phyloP scores from a whole-genome alignment of 2,888 invertebrate genomes.

The Cylindroiulus punctatus region DNA sequence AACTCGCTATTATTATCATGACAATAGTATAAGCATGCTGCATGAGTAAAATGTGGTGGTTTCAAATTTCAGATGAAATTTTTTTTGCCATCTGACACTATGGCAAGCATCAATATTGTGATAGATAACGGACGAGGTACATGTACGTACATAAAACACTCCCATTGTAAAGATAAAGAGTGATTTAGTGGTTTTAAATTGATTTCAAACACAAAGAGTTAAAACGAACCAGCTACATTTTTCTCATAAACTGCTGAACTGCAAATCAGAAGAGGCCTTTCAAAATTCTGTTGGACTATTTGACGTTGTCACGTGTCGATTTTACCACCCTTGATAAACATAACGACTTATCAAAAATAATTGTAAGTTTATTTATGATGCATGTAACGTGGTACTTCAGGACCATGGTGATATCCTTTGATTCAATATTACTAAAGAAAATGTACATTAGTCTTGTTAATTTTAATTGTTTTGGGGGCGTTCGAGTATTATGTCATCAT shows the following conservation, averaged over 20 bases:
- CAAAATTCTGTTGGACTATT: neutral
- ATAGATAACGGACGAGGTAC: neutral
- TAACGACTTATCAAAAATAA: too few relatives aligned
- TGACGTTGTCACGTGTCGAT: too few relatives aligned
- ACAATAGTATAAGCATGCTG: neutral
- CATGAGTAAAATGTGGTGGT: neutral
- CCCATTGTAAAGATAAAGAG: neutral
- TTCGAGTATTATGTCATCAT: too few relatives aligned
- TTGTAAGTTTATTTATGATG: neutral
- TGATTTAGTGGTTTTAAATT: neutral
- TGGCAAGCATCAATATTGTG: neutral
- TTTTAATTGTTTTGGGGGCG: too few relatives aligned
- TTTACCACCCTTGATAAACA: too few relatives aligned
- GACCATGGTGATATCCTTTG: neutral
- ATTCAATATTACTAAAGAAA: too few relatives aligned
- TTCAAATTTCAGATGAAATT: neutral
- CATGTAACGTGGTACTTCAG: too few relatives aligned
- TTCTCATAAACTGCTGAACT: too few relatives aligned
- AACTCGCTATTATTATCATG: neutral
- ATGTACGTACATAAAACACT: slow-evolving; percentile 1
- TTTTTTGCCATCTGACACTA: neutral
- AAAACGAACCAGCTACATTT: neutral
- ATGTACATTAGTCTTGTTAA: too few relatives aligned
- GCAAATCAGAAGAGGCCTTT: neutral
- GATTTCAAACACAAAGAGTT: neutral